These are phyloP conservation scores for Eulemur coronatus DNA, from an alignment of 2,797 vertebrate genomes.

Conservation along the genomic window DNA sequence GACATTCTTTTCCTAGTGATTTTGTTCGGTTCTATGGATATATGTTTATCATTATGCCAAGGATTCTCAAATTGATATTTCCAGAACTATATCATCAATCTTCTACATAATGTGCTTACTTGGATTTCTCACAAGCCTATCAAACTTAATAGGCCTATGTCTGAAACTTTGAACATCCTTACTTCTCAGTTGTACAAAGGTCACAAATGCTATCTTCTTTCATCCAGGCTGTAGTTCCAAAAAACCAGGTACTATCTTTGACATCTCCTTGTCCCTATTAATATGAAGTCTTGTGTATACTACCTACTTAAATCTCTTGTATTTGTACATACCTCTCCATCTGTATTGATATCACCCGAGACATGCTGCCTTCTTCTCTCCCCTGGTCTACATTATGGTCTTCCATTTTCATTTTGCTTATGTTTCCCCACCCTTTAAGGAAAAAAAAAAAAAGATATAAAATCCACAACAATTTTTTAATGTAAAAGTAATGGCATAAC, in stretches of 20 bases:
- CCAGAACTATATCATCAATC: background rate
- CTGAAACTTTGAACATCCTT: background rate
- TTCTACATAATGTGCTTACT: background rate
- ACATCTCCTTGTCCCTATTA: background rate
- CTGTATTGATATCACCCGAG: background rate
- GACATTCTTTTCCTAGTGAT: background rate
- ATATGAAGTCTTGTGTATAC: background rate
- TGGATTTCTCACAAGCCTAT: background rate
- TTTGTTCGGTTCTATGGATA: background rate
- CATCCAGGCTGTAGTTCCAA: background rate
- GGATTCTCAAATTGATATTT: background rate
- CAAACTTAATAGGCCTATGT: background rate
- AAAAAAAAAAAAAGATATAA: background rate
- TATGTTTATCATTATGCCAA: background rate
- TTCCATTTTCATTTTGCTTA: background rate
- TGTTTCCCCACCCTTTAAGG: background rate
- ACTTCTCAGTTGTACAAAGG: background rate
- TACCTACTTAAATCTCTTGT: background rate
- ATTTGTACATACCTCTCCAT: rapidly evolving
- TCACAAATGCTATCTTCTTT: background rate
- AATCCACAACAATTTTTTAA: background rate
- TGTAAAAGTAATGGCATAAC: background rate
- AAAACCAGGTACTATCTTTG: background rate
- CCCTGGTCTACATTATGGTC: background rate
- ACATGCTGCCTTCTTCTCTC: background rate